Evolutionary conservation across 2,888 invertebrate genomes (phyloP), one percentile per base, ranked within the genome.

Genomic region (Drymonia ruficornis): DNA sequence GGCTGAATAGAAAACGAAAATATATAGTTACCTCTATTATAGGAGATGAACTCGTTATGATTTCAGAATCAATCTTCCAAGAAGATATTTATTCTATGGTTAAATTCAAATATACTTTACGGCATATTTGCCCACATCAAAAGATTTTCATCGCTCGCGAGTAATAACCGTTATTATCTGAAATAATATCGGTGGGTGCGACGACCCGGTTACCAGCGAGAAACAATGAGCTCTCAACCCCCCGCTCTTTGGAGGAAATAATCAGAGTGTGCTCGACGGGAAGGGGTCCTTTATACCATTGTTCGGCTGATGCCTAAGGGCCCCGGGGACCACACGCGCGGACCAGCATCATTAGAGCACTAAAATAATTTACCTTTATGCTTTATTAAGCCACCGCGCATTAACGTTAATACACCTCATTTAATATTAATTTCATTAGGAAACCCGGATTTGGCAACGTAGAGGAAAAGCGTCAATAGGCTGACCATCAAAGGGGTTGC

Each of bases 331-430:
- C 79, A 76, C 78, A 78, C 79, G 69, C 79, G 69, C 67, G 61
- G 64, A 65, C 71, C 75, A n/a, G n/a, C n/a, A 74, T 79, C 78
- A 80, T 84, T 80, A 83, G 67, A 72, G 74, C 70, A 78, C 79
- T 83, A 80, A 79, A 81, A 80, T 78, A 81, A 84, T 83, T 83
- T 76, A 74, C 76, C 72, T 80, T 76, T 76, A 70, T 74, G 61
- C 67, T 72, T 65, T 65, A 61, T 56, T 62, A 57, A 57, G 48
- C 52, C 56, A 55, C 60, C 61, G 50, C 61, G 55, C 56, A 57
- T 68, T 66, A 65, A 52, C 45, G 62, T 56, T 62, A 65, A 63
- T 59, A 56, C 18, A 65, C 43, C 49, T 23, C 50, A 58, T 70
- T 69, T 69, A 63, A 67, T 69, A 71, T 71, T 70, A 66, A 63